These are phyloP conservation scores for Sialis fuliginosa DNA, from an alignment of 2,888 invertebrate genomes.

Conservation along the genomic window DNA sequence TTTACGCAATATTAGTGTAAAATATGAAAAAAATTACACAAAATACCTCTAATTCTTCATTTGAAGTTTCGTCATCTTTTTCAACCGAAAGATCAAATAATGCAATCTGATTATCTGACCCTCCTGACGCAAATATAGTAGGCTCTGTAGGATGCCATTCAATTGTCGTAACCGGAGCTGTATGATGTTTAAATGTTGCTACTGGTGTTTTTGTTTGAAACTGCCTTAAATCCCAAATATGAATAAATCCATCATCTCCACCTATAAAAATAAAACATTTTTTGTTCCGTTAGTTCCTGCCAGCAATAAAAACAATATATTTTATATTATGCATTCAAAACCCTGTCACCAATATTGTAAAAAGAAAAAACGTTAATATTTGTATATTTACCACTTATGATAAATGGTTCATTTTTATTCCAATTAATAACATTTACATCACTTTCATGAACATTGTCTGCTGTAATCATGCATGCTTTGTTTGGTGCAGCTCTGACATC, in stretches of 20 bases:
- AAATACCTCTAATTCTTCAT: slow-evolving; percentile 30
- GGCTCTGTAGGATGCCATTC: slow-evolving; percentile 94
- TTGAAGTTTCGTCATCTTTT: slow-evolving; percentile 43
- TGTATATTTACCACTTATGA: slow-evolving; percentile 46
- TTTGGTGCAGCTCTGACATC: slow-evolving; percentile 73
- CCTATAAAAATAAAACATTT: slow-evolving; percentile 32
- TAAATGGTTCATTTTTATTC: slow-evolving; percentile 82
- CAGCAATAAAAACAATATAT: no score
- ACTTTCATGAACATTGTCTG: slow-evolving; percentile 66
- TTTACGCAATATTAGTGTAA: neutral
- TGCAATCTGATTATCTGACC: slow-evolving; percentile 89
- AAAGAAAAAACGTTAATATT: neutral
- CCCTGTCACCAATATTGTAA: neutral
- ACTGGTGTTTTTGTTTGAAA: slow-evolving; percentile 64
- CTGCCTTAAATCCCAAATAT: slow-evolving; percentile 89
- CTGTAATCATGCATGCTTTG: slow-evolving; percentile 83
- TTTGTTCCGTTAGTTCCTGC: neutral
- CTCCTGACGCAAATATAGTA: slow-evolving; percentile 83
- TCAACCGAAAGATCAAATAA: slow-evolving; percentile 94
- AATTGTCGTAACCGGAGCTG: slow-evolving; percentile 80
- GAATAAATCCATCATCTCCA: slow-evolving; percentile 88
- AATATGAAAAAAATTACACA: slow-evolving; percentile 1
- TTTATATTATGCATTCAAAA: neutral
- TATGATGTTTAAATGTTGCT: slow-evolving; percentile 91
- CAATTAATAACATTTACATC: slow-evolving; percentile 97